phyloP scores from a whole-genome alignment of 2,113 vertebrate genomes.

The Castor canadensis region DNA sequence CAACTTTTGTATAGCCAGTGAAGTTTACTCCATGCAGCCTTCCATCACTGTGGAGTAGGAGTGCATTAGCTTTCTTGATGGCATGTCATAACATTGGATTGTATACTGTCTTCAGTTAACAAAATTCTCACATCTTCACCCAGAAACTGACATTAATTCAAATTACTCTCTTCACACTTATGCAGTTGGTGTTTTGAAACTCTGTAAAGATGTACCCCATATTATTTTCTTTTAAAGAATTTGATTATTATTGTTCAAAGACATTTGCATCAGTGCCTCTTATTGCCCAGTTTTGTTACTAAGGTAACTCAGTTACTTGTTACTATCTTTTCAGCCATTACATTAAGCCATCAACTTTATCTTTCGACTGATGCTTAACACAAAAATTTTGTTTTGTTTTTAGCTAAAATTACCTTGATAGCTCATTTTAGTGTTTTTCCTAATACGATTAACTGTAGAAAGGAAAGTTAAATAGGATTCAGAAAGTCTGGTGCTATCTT shows the following conservation, averaged over 20 bases:
- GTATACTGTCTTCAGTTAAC: neutral
- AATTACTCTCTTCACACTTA: neutral
- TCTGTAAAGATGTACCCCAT: constrained; percentile 31
- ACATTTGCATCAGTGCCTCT: constrained; percentile 59
- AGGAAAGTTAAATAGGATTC: constrained; percentile 8
- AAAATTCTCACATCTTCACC: constrained; percentile 44
- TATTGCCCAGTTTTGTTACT: constrained; percentile 66
- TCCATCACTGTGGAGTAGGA: neutral
- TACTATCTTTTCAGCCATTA: constrained; percentile 53
- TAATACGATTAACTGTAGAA: constrained; percentile 1
- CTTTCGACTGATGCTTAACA: constrained; percentile 31
- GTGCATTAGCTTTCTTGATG: neutral
- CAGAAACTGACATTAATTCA: constrained; percentile 51
- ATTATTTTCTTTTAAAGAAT: constrained; percentile 56
- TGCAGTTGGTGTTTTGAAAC: constrained; percentile 57
- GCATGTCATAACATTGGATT: neutral
- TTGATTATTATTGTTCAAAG: constrained; percentile 54
- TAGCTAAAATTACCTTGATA: neutral
- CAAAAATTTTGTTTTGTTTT: neutral
- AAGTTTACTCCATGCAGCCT: neutral
- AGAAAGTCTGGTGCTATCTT: neutral
- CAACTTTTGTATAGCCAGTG: neutral
- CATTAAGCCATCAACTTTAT: constrained; percentile 21
- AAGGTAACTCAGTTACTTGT: constrained; percentile 53
- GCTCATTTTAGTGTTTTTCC: constrained; percentile 21